Conservation (phyloP, 2,113 vertebrate genomes). For the Scalopus aquaticus region DNA sequence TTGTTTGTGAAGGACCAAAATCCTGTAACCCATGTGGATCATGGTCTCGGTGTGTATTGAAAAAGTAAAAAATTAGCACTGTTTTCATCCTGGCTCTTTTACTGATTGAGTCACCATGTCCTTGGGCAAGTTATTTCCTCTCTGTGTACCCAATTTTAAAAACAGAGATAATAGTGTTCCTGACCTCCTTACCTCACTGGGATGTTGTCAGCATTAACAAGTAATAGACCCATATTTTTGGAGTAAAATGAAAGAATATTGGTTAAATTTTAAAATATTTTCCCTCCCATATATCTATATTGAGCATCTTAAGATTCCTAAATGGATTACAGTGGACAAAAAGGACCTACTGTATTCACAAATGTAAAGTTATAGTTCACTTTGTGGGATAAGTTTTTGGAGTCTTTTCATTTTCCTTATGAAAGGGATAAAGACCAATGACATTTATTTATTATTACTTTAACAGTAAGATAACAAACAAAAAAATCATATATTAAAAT, state of each 20-base stretch:
- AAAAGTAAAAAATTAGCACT: conserved; percentile 66
- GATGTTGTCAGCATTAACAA: conserved; percentile 59
- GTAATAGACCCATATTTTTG: conserved; percentile 58
- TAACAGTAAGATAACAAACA: conserved; percentile 1
- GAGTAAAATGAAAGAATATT: conserved; percentile 22
- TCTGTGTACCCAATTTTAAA: conserved; percentile 61
- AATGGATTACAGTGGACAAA: neutral
- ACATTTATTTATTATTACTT: neutral
- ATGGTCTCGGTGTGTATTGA: conserved; percentile 61
- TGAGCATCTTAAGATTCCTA: conserved; percentile 23
- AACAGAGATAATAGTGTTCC: conserved; percentile 66
- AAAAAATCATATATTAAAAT: neutral
- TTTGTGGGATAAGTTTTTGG: conserved; percentile 8
- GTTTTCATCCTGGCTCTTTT: conserved; percentile 62
- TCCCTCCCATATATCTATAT: neutral
- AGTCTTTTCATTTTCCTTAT: neutral
- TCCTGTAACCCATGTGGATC: conserved; percentile 65
- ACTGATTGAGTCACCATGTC: conserved; percentile 66
- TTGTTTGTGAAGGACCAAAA: conserved; percentile 67
- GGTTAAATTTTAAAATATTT: conserved; percentile 38
- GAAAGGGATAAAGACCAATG: conserved; percentile 21
- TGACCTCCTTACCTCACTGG: conserved; percentile 66
- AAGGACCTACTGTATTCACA: neutral
- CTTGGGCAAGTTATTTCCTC: conserved; percentile 71
- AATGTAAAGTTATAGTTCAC: neutral